Conservation (phyloP, 2,888 invertebrate species). For the Gandaritis pyraliata region DNA sequence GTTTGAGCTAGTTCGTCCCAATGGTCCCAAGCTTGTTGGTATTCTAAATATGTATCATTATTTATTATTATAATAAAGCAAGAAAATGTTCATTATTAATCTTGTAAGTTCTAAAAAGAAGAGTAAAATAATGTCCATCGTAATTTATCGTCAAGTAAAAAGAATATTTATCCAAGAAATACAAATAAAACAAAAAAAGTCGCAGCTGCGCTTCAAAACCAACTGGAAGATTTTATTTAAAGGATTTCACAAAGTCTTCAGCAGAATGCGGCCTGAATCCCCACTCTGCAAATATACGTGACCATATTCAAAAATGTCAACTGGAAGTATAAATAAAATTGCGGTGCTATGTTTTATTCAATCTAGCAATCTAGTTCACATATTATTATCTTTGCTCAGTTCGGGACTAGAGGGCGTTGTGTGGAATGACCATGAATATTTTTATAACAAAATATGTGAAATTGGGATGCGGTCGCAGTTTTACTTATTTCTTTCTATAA, state of each 20-base stretch:
- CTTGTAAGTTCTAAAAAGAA: not conserved
- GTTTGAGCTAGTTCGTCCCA: too few species aligned
- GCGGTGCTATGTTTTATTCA: not conserved
- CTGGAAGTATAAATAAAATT: not conserved
- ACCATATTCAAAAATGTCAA: not conserved
- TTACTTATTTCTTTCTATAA: too few species aligned
- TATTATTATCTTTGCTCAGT: too few species aligned
- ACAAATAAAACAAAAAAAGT: not conserved
- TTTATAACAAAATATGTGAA: too few species aligned
- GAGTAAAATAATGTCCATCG: not conserved
- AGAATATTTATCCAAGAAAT: not conserved
- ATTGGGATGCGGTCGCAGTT: too few species aligned
- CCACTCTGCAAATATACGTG: conserved; percentile 4
- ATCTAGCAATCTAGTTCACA: too few species aligned
- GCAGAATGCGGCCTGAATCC: conserved; percentile 10
- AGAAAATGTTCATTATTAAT: too few species aligned
- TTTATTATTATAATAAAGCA: too few species aligned
- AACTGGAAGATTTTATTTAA: conserved; percentile 2
- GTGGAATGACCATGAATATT: too few species aligned
- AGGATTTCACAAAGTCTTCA: conserved; percentile 8
- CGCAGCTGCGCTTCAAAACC: conserved; percentile 16
- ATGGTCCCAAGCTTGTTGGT: too few species aligned
- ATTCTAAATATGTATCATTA: too few species aligned
- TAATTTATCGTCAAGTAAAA: conserved; percentile 8
- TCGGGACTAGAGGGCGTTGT: too few species aligned